Base-by-base conservation (phyloP, 2,113 vertebrate genomes). In the Passer domesticus region DNA sequence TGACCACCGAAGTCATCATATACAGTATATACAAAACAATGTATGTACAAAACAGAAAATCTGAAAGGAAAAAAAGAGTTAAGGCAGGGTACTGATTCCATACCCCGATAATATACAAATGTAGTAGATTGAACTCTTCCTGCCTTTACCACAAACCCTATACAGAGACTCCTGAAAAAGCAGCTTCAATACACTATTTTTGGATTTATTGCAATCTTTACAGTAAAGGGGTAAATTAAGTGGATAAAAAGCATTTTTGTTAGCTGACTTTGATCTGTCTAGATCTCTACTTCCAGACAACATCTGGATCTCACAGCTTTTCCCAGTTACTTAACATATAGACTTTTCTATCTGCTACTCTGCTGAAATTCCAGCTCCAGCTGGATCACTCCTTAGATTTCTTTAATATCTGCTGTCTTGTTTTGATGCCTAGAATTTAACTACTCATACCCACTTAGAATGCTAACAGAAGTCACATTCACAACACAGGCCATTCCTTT, bases 31-130 rank as follows among this genome's bases (percentile, higher is more conserved):
- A 99, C 99, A 99, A 99, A 99, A 99, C 98, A 99, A 98, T 82
- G 99, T 99, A 99, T 99, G 98, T 99, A 99, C 99, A 99, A 99
- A 99, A 99, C 98, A 99, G 98, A 99, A 99, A 99, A 99, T 98
- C 99, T 99, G 98, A 58, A 98, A 97, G 33, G 69, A 46, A 89
- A 52, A 59, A 52, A 74, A 33, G 33, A 80, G 58, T 90, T 88
- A 95, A 82, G 18, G 27, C 21, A 94, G 37, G 4, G 37, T 55
- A 89, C 41, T 64, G 21, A 83, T 68, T 79, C 21, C 58, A 88
- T 50, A 90, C 3, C 17, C 37, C 66, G 12, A 46, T 39, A 87
- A 95, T 47, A 83, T 15, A 80, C 13, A 92, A 31, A 68, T 7
- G 8, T 33, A 72, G 30, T 27, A 78, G 27, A 23, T 68, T 47